Evolutionary conservation across 2,113 vertebrate genomes (phyloP), one percentile per base, ranked within the genome.

Genomic region (Cygnus buccinator): DNA sequence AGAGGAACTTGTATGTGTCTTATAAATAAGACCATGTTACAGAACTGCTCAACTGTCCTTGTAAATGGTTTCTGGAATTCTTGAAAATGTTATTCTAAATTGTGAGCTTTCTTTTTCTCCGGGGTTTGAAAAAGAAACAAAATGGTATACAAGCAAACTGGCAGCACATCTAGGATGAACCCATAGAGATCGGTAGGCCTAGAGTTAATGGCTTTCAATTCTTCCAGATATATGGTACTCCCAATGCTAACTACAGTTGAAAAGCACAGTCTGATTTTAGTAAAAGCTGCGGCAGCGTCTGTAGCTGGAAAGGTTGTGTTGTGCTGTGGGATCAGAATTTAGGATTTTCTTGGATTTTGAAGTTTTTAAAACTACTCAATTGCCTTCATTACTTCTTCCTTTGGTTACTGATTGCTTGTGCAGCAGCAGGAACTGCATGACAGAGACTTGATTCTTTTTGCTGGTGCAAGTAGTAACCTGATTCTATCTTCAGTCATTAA

Each of bases 401-500:
- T 61, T 13, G 15, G 65, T 63, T 81, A 63, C 70, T 35, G 66
- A 43, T 68, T 89, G 35, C 66, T 94, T 68, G 66, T 0, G 0
- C 50, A 91, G 75, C 44, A 67, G 77, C 37, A 46, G 67, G 37
- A 91, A 33, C 19, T 67, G 16, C 6, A 5, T 37, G 33, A 65
- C 39, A 78, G 62, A 74, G 28, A 35, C 44, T 57, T 33, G 43
- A 11, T 50, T 14, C 14, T 54, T 65, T 94, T 61, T 37, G 70
- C 81, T 89, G 63, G 63, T 92, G 59, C 46, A 62, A 58, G 71
- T 41, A 85, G 54, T 80, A 96, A 85, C 50, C 72, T 48, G 54
- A 84, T 80, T 90, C 90, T 90, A 82, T 77, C 88, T 83, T 91
- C 88, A 80, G 59, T 83, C 44, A 67, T 86, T 74, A 31, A 65